Evolutionary conservation across 2,113 vertebrate species (phyloP).

Genomic region (human): DNA sequence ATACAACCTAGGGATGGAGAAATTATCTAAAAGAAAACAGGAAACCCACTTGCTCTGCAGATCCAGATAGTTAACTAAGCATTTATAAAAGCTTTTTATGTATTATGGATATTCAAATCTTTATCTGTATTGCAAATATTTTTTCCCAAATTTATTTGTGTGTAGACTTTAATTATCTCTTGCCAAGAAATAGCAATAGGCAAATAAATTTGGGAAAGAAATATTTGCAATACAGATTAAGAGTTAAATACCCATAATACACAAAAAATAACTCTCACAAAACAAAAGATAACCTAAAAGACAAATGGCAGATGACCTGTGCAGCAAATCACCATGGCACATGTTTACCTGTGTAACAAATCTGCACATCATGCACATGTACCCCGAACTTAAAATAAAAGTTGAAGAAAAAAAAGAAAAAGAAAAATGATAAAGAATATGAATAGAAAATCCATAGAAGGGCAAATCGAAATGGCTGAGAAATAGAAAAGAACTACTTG

Average conservation of each 20-base stretch:
- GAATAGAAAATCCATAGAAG: neutral
- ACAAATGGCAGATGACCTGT: too few species aligned
- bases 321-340: too few species aligned
- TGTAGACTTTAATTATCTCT: conserved; percentile 1
- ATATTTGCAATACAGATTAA: neutral
- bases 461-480: neutral
- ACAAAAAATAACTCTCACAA: neutral
- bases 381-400: too few species aligned
- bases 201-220: neutral
- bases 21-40: neutral
- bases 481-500: neutral
- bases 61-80: neutral
- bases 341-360: too few species aligned
- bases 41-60: neutral
- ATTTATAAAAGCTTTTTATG: neutral
- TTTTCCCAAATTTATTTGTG: neutral
- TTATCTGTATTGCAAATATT: neutral
- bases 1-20: neutral
- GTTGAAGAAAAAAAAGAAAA: too few species aligned
- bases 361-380: too few species aligned
- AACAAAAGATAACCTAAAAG: neutral
- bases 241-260: neutral
- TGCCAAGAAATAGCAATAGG: conserved; percentile 17
- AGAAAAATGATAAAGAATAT: neutral
- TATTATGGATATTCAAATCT: neutral